Evolutionary conservation across 2,113 vertebrate species (phyloP).

Genomic region (Planiliza haematocheilus): DNA sequence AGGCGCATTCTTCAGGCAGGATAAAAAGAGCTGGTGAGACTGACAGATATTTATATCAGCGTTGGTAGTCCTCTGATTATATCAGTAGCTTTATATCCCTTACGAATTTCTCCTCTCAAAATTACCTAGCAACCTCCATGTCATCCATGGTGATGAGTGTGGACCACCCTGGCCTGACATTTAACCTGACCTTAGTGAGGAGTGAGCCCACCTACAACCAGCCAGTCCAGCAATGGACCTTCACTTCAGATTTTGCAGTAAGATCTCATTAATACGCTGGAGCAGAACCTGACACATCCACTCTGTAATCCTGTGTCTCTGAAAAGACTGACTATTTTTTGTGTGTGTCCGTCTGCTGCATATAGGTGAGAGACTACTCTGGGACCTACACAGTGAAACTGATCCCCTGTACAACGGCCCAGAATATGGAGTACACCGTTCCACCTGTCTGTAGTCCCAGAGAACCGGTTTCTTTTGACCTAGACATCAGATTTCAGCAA

Average conservation of each 20-base stretch:
- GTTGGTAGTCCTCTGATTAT: not conserved
- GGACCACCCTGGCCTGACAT: conserved; percentile 89
- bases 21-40: conserved; percentile 81
- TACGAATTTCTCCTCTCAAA: not conserved
- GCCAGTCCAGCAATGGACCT: conserved; percentile 93
- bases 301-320: not conserved
- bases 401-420: conserved; percentile 87
- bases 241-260: conserved; percentile 94
- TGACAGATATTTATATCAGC: not conserved
- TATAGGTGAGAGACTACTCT: conserved; percentile 94
- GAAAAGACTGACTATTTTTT: not conserved
- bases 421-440: conserved; percentile 87
- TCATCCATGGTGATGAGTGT: conserved; percentile 88
- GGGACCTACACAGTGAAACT: conserved; percentile 90
- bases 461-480: conserved; percentile 89
- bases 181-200: conserved; percentile 89
- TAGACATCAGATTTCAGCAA: conserved; percentile 97
- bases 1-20: conserved; percentile 80
- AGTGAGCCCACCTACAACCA: conserved; percentile 91
- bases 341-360: not conserved
- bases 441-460: conserved; percentile 90
- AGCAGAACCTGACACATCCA: not conserved
- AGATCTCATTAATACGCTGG: conserved; percentile 39
- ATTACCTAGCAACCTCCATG: conserved; percentile 79
- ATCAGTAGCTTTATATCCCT: not conserved